phyloP scores from a whole-genome alignment of 1,140 invertebrate species.

The Heliothis subflexa region DNA sequence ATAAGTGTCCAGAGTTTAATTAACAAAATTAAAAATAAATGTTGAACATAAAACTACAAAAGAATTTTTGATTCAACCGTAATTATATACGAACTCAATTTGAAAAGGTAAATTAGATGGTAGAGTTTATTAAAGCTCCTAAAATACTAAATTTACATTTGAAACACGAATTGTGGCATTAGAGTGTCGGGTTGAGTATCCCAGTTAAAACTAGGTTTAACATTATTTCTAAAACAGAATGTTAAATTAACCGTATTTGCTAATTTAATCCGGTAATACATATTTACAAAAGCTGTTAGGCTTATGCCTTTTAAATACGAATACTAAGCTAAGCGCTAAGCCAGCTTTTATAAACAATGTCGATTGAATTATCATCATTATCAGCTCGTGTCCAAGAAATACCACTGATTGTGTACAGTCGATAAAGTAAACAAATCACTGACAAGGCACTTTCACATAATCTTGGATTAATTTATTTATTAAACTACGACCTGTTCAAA shows the following conservation, averaged over 20 bases:
- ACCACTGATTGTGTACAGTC: too few relatives aligned
- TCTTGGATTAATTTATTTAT: too few relatives aligned
- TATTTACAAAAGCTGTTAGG: slow-evolving; percentile 15
- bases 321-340: background rate
- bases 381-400: too few relatives aligned
- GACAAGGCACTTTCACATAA: too few relatives aligned
- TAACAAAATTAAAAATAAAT: background rate
- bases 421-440: too few relatives aligned
- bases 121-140: slow-evolving; percentile 31
- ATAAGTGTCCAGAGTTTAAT: too few relatives aligned
- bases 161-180: slow-evolving; percentile 33
- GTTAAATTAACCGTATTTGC: slow-evolving; percentile 24
- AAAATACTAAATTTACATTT: slow-evolving; percentile 29
- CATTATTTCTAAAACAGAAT: slow-evolving; percentile 37
- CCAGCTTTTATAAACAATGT: too few relatives aligned
- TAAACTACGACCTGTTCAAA: too few relatives aligned
- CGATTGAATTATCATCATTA: too few relatives aligned
- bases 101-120: slow-evolving; percentile 26
- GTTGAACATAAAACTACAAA: background rate
- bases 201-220: slow-evolving; percentile 22
- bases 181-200: slow-evolving; percentile 16
- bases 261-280: slow-evolving; percentile 17
- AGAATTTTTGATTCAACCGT: background rate
- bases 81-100: slow-evolving; percentile 12
- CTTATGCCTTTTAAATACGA: slow-evolving; percentile 1